Conservation (phyloP, 2,113 vertebrate genomes). For the Leptodactylus fuscus region DNA sequence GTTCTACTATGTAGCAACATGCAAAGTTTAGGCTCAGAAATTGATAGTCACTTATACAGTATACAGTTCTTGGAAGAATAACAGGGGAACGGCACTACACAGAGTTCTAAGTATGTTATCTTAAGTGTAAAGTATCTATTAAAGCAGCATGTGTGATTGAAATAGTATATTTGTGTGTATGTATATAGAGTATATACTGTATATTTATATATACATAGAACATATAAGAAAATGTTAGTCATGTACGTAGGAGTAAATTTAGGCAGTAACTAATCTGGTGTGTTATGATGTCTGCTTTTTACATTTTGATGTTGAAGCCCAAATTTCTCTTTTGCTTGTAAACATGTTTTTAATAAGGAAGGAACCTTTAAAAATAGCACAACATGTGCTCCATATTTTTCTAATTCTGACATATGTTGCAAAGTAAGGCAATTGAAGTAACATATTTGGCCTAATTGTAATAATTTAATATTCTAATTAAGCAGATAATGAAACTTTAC, state of each 20-base stretch:
- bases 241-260: neutral
- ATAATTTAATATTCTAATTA: conserved; percentile 54
- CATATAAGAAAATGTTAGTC: neutral
- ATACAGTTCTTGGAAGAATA: too few species aligned
- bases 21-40: too few species aligned
- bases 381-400: conserved; percentile 51
- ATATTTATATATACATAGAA: too few species aligned
- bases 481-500: conserved; percentile 33
- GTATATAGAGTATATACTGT: too few species aligned
- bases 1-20: too few species aligned
- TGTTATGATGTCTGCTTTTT: conserved; percentile 47
- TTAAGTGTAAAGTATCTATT: too few species aligned
- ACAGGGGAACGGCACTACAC: too few species aligned
- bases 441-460: conserved; percentile 54
- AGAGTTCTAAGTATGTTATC: too few species aligned
- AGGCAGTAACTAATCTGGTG: neutral
- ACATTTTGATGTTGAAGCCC: conserved; percentile 34
- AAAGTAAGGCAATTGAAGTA: conserved; percentile 44
- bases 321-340: conserved; percentile 44
- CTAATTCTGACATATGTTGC: conserved; percentile 47
- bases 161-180: neutral
- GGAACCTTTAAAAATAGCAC: conserved; percentile 50
- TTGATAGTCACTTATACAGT: too few species aligned
- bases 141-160: too few species aligned
- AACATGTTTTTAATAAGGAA: conserved; percentile 55